These are phyloP conservation scores for Falco naumanni DNA, from an alignment of 2,797 vertebrate species.

Conservation along the genomic window DNA sequence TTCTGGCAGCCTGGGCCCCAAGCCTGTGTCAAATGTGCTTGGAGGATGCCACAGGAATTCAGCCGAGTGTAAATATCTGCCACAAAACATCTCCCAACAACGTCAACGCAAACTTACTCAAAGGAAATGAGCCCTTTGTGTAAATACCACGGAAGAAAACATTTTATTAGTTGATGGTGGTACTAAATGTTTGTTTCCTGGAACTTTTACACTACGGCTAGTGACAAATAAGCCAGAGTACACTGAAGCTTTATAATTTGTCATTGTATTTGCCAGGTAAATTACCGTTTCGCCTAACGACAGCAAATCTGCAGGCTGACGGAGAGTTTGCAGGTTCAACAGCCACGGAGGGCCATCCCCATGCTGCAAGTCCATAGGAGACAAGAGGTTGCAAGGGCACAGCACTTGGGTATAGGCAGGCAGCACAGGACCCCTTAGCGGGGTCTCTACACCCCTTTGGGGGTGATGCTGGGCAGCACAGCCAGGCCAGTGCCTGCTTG, in stretches of 20 bases:
- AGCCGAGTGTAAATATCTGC: constrained; percentile 6
- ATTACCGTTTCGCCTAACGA: neutral
- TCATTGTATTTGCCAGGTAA: neutral
- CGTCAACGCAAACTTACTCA: constrained; percentile 25
- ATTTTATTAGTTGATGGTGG: neutral
- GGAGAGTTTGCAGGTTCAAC: neutral
- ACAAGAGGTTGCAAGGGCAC: neutral
- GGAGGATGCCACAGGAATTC: constrained; percentile 3
- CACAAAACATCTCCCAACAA: constrained; percentile 2
- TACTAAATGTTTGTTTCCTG: neutral
- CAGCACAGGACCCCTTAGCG: neutral
- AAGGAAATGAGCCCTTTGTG: neutral
- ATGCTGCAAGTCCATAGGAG: neutral
- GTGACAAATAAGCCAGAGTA: neutral
- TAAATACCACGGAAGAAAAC: neutral
- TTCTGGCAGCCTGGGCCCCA: neutral
- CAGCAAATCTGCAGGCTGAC: neutral
- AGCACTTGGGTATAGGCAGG: no score
- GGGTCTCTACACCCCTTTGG: neutral
- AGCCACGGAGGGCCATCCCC: neutral
- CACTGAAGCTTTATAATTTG: neutral
- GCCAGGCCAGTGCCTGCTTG: accelerated
- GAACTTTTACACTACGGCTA: neutral
- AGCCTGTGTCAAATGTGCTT: neutral
- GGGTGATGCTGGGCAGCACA: accelerated